Conservation (phyloP, 2,797 vertebrate species). For the Capromys pilorides region DNA sequence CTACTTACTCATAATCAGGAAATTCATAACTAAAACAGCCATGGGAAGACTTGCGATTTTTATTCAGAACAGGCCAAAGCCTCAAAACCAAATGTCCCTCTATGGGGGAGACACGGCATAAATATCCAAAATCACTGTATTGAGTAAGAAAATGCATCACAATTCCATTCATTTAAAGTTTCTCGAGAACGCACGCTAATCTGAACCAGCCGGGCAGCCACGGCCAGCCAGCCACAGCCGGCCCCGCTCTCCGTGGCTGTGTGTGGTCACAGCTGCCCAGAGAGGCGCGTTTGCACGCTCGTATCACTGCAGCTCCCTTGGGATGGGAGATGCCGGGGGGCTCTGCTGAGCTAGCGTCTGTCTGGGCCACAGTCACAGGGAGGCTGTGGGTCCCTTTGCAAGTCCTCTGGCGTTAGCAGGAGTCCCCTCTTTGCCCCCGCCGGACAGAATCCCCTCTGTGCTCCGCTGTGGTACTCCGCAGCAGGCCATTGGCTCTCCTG, state of each 20-base stretch:
- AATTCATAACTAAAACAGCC: not conserved
- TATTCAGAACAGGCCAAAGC: slow-evolving; percentile 33
- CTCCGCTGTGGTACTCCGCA: not conserved
- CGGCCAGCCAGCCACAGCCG: too few species aligned
- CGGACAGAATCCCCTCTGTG: not conserved
- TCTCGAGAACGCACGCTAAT: not conserved
- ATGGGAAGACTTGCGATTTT: slow-evolving; percentile 23
- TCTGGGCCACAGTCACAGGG: not conserved
- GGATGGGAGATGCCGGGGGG: not conserved
- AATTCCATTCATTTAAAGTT: not conserved
- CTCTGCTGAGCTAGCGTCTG: not conserved
- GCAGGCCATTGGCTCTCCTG: not conserved
- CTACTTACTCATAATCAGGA: not conserved
- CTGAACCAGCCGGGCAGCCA: not conserved
- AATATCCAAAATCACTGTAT: not conserved
- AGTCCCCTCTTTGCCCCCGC: not conserved
- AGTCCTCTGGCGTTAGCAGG: not conserved
- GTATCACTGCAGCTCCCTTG: not conserved
- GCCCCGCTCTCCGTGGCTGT: not conserved
- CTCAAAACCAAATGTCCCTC: not conserved
- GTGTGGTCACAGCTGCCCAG: not conserved
- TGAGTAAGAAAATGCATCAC: not conserved
- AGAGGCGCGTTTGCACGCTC: not conserved
- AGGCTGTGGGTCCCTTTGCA: not conserved
- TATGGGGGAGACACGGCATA: not conserved